These are phyloP conservation scores for Euborellia annulipes DNA, from an alignment of 1,140 invertebrate genomes.

Conservation along the genomic window DNA sequence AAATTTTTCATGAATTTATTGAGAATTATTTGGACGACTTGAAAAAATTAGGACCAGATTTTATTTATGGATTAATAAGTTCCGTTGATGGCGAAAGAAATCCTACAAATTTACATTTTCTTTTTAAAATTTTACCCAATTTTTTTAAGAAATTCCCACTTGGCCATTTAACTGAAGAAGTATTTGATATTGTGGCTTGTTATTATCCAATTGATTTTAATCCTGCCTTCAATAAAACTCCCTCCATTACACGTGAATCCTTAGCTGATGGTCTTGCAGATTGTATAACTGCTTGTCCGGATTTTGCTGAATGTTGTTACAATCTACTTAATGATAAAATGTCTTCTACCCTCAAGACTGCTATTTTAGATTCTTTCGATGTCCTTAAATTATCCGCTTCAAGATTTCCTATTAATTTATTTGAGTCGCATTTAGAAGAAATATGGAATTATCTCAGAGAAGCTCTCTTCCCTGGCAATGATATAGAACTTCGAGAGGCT, in stretches of 20 bases:
- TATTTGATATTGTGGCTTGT: conserved; percentile 86
- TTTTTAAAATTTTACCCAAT: conserved; percentile 54
- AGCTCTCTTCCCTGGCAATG: conserved; percentile 27
- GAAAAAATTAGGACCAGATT: conserved; percentile 50
- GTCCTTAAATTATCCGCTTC: conserved; percentile 42
- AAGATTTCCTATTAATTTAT: conserved; percentile 15
- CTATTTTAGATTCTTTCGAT: conserved; percentile 68
- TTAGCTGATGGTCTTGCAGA: conserved; percentile 48
- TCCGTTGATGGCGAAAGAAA: conserved; percentile 79
- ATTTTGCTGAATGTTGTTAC: conserved; percentile 59
- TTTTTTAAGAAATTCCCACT: conserved; percentile 49
- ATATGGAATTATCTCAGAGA: conserved; percentile 27
- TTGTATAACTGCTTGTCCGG: conserved; percentile 51
- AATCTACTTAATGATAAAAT: conserved; percentile 71
- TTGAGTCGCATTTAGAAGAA: conserved; percentile 21
- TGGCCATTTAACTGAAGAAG: conserved; percentile 65
- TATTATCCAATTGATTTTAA: conserved; percentile 90
- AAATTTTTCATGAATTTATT: conserved; percentile 38
- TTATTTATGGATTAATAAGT: conserved; percentile 63
- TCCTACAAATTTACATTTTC: conserved; percentile 63
- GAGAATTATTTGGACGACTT: conserved; percentile 41
- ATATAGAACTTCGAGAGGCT: conserved; percentile 30
- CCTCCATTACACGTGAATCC: conserved; percentile 51
- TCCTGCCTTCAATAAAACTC: conserved; percentile 33
- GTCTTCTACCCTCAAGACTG: conserved; percentile 55